Evolutionary conservation across 2,113 vertebrate genomes (phyloP), one percentile per base, ranked within the genome.

Genomic region (Dipodomys spectabilis): DNA sequence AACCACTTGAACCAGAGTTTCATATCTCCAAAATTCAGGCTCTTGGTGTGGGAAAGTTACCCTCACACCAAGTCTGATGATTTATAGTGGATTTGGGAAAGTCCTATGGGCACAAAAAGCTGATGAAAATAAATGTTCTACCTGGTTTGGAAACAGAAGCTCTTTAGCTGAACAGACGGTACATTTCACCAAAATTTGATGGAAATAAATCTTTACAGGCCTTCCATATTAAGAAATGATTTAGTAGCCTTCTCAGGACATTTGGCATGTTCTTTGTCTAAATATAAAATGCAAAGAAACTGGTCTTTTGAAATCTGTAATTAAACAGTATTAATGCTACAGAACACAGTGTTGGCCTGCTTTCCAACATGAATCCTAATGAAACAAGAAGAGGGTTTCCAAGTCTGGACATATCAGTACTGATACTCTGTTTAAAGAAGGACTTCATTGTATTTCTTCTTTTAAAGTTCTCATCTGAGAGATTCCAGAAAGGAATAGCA

Each of bases 261-360:
- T 27, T 74, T 44, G 67, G 68, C 32, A 77, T 73, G 78, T 57
- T 64, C 3, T 87, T 64, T 83, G 39, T 95, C 53, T 94, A 97
- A 96, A 82, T 90, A 97, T 83, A 94, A 97, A 97, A 82, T 73
- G 96, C 12, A 93, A 96, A 95, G 57, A 94, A 90, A 95, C 78
- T 91, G 4, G 95, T 87, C 39, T 74, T 93, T 96, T 89, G 69
- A 30, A 97, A 96, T 96, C 30, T 44, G 93, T 97, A 97, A 96
- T 97, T 97, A 97, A 98, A 97, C 86, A 97, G 57, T 86, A 83
- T 49, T 89, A 97, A 82, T 95, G 60, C n/a, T 96, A 23, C n/a
- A 96, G 93, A 94, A 95, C 72, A 95, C 93, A 91, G n/a, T 27
- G 60, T 39, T 95, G 39, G 20, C 71, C 27, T 95, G 28, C 30